Evolutionary conservation across 2,888 invertebrate species (phyloP).

Genomic region (Tachina fera): DNA sequence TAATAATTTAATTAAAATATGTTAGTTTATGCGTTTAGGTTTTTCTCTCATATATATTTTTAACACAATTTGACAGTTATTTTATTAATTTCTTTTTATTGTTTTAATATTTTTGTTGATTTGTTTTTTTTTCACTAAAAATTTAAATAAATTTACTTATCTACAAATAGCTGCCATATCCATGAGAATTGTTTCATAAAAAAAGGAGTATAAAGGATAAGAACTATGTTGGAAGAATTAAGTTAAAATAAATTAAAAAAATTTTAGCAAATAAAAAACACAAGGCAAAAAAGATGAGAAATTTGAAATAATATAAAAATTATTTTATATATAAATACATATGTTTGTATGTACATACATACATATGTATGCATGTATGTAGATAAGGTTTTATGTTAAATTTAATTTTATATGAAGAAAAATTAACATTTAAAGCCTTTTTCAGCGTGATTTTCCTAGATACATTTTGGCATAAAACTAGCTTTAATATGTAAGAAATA

Average conservation of each 20-base stretch:
- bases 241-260: neutral
- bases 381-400: no score
- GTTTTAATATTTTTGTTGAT: slow-evolving; percentile 33
- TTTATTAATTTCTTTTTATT: slow-evolving; percentile 61
- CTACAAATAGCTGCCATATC: slow-evolving; percentile 83
- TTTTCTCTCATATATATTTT: slow-evolving; percentile 65
- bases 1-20: slow-evolving; percentile 66
- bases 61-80: slow-evolving; percentile 69
- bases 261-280: neutral
- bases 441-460: no score
- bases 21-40: slow-evolving; percentile 71
- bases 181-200: slow-evolving; percentile 82
- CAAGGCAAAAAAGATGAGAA: neutral
- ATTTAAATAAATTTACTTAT: slow-evolving; percentile 80
- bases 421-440: no score
- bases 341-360: no score
- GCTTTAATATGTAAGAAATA: no score
- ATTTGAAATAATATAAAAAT: no score
- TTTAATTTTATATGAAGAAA: no score
- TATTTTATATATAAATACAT: no score
- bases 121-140: slow-evolving; percentile 61
- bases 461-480: no score
- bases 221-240: slow-evolving; percentile 1
- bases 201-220: slow-evolving; percentile 49
- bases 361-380: no score